Conservation (phyloP, 1,140 invertebrate species). For the Drosophila gunungcola region DNA sequence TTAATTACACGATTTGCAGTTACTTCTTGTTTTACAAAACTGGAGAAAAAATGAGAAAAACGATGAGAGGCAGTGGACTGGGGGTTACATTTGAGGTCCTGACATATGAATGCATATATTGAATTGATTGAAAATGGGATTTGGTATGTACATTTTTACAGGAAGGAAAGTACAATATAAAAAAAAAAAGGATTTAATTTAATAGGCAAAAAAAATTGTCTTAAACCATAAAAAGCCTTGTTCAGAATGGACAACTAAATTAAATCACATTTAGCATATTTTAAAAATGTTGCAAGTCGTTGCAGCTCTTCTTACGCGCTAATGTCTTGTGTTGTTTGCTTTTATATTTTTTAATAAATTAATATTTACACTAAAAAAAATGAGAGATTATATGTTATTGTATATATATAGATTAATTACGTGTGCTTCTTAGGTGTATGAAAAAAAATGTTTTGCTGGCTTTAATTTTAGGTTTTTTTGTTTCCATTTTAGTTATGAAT, state of each 20-base stretch:
- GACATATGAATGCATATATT: conserved; percentile 9
- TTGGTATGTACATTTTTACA: conserved; percentile 60
- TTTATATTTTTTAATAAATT: conserved; percentile 37
- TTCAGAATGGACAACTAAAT: conserved; percentile 71
- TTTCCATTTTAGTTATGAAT: conserved; percentile 21
- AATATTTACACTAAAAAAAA: conserved; percentile 67
- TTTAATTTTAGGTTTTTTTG: conserved; percentile 27
- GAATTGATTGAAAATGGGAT: conserved; percentile 11
- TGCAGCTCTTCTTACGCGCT: conserved; percentile 30
- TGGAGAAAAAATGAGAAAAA: conserved; percentile 4
- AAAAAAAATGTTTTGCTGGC: conserved; percentile 63
- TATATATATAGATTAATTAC: conserved; percentile 21
- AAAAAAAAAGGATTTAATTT: conserved; percentile 35
- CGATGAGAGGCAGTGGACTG: conserved; percentile 23
- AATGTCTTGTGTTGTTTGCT: conserved; percentile 15
- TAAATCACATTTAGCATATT: conserved; percentile 80
- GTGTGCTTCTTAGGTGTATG: conserved; percentile 61
- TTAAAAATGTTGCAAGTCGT: conserved; percentile 38
- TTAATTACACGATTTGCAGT: conserved; percentile 50
- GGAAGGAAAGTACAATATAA: conserved; percentile 15
- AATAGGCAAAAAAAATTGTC: conserved; percentile 45
- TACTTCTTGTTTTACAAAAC: conserved; percentile 16
- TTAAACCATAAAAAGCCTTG: conserved; percentile 78
- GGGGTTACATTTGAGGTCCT: conserved; percentile 1
- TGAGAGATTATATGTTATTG: conserved; percentile 38